Evolutionary conservation across 2,797 vertebrate genomes (phyloP), one percentile per base, ranked within the genome.

Genomic region (Ispidina lecontei): DNA sequence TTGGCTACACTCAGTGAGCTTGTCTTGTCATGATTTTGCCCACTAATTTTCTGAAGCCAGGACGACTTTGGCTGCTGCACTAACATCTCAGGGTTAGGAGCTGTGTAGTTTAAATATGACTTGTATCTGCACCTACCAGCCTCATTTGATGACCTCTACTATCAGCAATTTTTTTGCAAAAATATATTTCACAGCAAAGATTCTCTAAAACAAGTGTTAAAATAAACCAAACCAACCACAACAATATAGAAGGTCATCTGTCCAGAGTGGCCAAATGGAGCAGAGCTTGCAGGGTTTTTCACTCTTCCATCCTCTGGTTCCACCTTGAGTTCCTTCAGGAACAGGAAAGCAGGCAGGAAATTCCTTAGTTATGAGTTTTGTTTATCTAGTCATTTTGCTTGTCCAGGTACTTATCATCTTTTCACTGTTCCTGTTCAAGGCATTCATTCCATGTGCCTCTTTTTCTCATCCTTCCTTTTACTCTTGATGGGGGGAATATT

Each of bases 261-360:
- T 81, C 63, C 1, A 4, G 80, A 88, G 41, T 56, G 44, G 64
- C 44, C 60, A 58, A 58, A 77, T 91, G 19, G 31, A 93, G 19
- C 33, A 80, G 58, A 74, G 13, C 6, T 86, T 86, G 37, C 60
- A 63, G 44, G 64, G 33, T 16, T 90, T 94, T 89, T 75, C 33
- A 43, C 44, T 82, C 47, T 86, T 91, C 58, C 26, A 35, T 87
- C 59, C 77, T 83, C 56, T 87, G 58, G 54, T 83, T 93, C 60
- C 19, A 75, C 77, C 59, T 88, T 31, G n/a, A 21, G 35, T 72
- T 91, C 88, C 86, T 95, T 84, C 75, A 74, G 80, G 77, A 91
- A 72, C 12, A 41, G 52, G 63, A 73, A 89, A 90, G 80, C 67
- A 81, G 65, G 44, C 90, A 94, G 93, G 90, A 95, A 94, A 95